These are phyloP conservation scores for Heliconius cydno DNA, from an alignment of 2,888 invertebrate species.

Conservation along the genomic window DNA sequence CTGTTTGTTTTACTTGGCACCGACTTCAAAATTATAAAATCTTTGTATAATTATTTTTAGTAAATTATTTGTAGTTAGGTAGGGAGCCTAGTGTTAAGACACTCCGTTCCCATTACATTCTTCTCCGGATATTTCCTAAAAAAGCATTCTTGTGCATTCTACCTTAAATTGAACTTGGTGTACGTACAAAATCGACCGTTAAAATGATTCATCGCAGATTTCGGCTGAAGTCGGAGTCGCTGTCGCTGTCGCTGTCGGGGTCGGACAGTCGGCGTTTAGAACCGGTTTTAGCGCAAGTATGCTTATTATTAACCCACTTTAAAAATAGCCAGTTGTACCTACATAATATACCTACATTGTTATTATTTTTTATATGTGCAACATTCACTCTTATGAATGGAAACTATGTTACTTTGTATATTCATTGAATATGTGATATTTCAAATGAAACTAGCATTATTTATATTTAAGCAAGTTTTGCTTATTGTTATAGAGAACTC, in stretches of 20 bases:
- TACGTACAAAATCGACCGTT: neutral
- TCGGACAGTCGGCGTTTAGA: constrained; percentile 1
- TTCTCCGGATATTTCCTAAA: no score
- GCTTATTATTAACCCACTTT: constrained; percentile 14
- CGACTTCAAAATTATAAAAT: no score
- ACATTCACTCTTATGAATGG: neutral
- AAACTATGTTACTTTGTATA: neutral
- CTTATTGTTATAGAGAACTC: no score
- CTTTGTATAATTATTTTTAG: no score
- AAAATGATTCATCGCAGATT: constrained; percentile 9
- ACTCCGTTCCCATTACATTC: no score
- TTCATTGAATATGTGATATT: neutral
- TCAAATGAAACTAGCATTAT: neutral
- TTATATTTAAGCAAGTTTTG: neutral
- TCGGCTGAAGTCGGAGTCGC: neutral
- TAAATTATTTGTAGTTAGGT: no score
- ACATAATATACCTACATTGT: neutral
- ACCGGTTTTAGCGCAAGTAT: constrained; percentile 15
- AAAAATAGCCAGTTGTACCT: neutral
- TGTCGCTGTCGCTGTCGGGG: neutral
- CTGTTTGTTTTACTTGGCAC: no score
- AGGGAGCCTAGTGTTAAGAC: no score
- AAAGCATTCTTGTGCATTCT: no score
- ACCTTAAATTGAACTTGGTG: neutral
- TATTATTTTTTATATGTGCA: constrained; percentile 7